A percentile compares a stretch with the other conserved stretches of the same genome.
phyloP scores from a whole-genome alignment of 2,888 invertebrate genomes.

The Calameuta idolon region DNA sequence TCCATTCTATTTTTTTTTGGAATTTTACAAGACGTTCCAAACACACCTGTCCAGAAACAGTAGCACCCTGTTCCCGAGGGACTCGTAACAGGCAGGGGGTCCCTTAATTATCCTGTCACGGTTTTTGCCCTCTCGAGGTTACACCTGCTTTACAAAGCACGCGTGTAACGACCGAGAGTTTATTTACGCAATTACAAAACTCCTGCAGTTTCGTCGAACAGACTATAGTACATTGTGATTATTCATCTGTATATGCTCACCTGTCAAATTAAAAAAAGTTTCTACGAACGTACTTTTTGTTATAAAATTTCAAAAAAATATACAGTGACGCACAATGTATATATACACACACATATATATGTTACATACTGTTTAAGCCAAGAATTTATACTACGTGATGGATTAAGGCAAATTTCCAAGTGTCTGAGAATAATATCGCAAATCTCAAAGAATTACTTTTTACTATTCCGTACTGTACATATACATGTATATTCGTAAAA shows the following conservation, averaged over 20 bases:
- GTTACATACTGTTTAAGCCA: not conserved
- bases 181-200: not conserved
- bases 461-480: not conserved
- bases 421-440: not conserved
- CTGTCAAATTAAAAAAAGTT: not conserved
- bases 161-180: not conserved
- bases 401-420: no score
- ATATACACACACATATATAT: no score
- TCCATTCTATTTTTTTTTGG: not conserved
- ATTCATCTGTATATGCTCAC: not conserved
- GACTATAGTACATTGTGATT: not conserved
- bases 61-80: slow-evolving; percentile 4
- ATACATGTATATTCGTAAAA: not conserved
- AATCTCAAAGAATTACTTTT: not conserved
- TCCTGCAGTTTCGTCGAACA: not conserved
- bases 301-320: not conserved
- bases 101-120: slow-evolving; percentile 4
- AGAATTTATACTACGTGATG: not conserved
- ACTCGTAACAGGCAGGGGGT: not conserved
- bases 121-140: not conserved
- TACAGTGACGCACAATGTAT: not conserved
- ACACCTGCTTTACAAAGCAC: not conserved
- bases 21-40: not conserved
- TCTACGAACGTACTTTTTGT: not conserved
- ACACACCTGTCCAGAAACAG: slow-evolving; percentile 4